Conservation (phyloP, 2,888 invertebrate species). For the Himalopsyche kuldschensis region DNA sequence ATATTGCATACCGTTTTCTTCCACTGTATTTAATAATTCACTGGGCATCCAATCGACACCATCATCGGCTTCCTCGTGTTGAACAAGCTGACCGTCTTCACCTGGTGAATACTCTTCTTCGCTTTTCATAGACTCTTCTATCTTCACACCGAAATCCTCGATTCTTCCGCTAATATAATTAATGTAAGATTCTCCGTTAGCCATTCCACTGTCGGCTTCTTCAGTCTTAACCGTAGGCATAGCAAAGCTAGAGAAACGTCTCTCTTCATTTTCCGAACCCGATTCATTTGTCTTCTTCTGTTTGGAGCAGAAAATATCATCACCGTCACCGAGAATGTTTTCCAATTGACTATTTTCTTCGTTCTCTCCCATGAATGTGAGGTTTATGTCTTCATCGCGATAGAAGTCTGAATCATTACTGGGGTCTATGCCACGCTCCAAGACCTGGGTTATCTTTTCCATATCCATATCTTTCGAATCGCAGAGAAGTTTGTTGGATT, state of each 20-base stretch:
- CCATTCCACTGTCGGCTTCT: background rate
- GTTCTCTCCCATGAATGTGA: background rate
- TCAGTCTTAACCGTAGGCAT: background rate
- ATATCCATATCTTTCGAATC: conserved; percentile 25
- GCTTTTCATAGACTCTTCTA: background rate
- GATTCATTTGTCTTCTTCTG: background rate
- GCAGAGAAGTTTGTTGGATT: conserved; percentile 33
- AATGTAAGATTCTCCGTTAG: background rate
- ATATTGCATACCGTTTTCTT: background rate
- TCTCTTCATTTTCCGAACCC: background rate
- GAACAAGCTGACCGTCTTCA: background rate
- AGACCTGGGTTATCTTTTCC: conserved; percentile 14
- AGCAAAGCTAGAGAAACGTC: background rate
- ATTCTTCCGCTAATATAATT: background rate
- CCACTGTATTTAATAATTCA: background rate
- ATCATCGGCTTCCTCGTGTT: background rate
- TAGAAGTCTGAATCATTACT: background rate
- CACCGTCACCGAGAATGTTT: background rate
- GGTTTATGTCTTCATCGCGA: background rate
- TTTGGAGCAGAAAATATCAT: background rate
- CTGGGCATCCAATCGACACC: background rate
- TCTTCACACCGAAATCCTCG: background rate
- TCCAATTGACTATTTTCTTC: background rate
- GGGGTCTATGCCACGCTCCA: background rate
- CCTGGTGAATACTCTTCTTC: background rate